Base-by-base conservation (phyloP, 2,113 vertebrate species). In the Carollia perspicillata region DNA sequence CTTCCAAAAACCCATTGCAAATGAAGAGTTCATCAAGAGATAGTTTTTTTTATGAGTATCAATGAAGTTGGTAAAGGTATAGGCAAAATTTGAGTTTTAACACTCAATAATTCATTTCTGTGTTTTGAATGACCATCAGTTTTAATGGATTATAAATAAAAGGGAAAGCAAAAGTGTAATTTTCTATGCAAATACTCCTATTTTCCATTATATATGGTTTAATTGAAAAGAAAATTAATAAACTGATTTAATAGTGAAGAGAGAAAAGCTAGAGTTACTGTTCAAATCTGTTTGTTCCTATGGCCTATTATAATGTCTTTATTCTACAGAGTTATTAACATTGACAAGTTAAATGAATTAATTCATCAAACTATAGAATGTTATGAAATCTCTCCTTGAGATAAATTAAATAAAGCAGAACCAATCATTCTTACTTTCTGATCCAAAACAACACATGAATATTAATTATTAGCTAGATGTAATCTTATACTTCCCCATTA, bases 301-400 rank as follows among this genome's bases (percentile, higher is more conserved):
- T 0, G 0, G 60, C 77, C 79, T 81, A 97, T 98, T 98, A 75
- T 96, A 98, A 98, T 97, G 98, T 98, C 92, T 97, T 98, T 83
- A 92, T 98, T 66, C 11, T 98, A 98, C 97, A 98, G 96, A 95
- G 75, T 98, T 98, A 99, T 99, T 98, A 98, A 98, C 97, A 97
- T 83, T 98, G 98, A 98, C 98, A 98, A 97, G 97, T 98, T 98
- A 98, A 98, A 98, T 98, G 98, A 98, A 98, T 98, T 93, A 98
- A 98, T 98, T 98, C 97, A 98, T 98, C 98, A 98, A 98, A 92
- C 96, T 98, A 98, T 97, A 97, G 98, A 97, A 98, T 98, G 97
- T 98, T 98, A 98, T 98, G 96, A 98, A 98, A 98, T 97, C 96
- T 97, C 92, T 98, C 98, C 98, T 74, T 98, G 97, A 98, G 97